These are phyloP conservation scores for Heliothis subflexa DNA, from an alignment of 1,140 invertebrate species.

Conservation along the genomic window DNA sequence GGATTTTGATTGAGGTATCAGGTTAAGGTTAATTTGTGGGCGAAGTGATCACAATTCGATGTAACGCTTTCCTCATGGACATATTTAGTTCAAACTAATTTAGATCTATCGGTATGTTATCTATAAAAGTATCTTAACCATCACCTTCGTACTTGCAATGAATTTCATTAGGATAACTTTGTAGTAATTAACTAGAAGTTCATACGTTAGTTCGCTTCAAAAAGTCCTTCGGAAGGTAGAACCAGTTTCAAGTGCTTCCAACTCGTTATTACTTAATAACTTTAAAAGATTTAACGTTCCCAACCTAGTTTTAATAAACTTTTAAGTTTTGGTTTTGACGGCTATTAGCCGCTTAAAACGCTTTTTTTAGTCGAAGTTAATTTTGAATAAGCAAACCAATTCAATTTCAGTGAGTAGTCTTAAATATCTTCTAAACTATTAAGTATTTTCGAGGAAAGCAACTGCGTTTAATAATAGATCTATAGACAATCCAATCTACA, in stretches of 20 bases:
- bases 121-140: not conserved
- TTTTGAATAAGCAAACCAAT: no score
- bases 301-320: constrained; percentile 18
- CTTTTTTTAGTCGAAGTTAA: no score
- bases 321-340: not conserved
- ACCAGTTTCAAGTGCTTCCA: constrained; percentile 23
- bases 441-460: not conserved
- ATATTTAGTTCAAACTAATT: no score
- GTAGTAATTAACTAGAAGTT: constrained; percentile 2
- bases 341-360: not conserved
- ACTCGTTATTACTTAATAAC: constrained; percentile 33
- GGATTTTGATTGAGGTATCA: constrained; percentile 12
- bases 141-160: not conserved
- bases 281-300: constrained; percentile 27
- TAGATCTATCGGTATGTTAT: not conserved
- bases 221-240: constrained; percentile 31
- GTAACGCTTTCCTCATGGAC: no score
- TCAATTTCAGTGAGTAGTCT: no score
- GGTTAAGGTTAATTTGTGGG: constrained; percentile 19
- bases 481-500: not conserved
- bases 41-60: no score
- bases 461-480: not conserved
- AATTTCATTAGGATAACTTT: not conserved
- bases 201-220: constrained; percentile 26
- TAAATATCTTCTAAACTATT: not conserved